Evolutionary conservation across 2,113 vertebrate genomes (phyloP), one percentile per base, ranked within the genome.

Genomic region (Gavia stellata): DNA sequence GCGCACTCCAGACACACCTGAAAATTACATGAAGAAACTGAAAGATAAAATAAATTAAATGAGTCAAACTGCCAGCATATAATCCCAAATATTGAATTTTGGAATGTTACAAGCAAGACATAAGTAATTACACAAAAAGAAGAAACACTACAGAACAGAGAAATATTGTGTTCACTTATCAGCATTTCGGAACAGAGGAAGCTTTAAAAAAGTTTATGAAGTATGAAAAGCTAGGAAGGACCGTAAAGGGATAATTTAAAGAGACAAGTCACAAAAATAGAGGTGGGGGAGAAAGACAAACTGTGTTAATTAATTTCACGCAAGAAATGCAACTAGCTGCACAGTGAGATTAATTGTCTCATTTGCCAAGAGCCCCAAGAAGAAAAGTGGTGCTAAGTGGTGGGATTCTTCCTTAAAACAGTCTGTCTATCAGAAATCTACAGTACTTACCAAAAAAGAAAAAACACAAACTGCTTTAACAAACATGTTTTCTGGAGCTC

Each of bases 321-420:
- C 96, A 98, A 98, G 98, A 97, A 98, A 98, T 94, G 96, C 96
- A 96, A 86, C 91, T 84, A 93, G 97, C 98, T 98, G 98, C 94
- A 96, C 79, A 96, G 97, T 36, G 96, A 98, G 98, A 98, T 98
- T 98, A 98, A 98, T 98, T 86, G 86, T 97, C 98, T 98, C 97
- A 98, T 98, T 98, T 98, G 97, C 92, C 75, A 93, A 83, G 83
- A 97, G 97, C 93, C 96, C 97, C 97, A 74, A 96, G 97, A 91
- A 97, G 84, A 93, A 96, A 97, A 97, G 28, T 5, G 3, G 14
- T 56, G 81, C 28, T 21, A 14, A 49, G 31, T n/a, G 38, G 38
- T 52, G 50, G 26, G 26, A 59, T 16, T 62, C 71, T 55, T 44
- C 34, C 55, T n/a, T 24, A 42, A 49, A 34, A n/a, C 13, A 24